Base-by-base conservation (phyloP, 2,888 invertebrate species). In the Cephus nigrinus region DNA sequence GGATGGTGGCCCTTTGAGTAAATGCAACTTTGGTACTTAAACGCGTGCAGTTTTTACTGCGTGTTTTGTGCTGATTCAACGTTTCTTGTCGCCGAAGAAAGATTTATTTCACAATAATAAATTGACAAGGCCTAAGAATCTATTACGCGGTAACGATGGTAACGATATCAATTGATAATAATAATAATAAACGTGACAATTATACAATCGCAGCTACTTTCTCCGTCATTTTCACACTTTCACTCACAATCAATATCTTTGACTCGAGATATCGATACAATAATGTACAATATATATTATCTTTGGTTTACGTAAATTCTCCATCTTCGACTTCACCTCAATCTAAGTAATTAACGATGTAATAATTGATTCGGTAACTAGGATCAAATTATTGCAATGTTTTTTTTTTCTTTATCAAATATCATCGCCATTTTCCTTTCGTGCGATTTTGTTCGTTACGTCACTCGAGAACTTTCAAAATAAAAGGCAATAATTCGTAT, bases 281-380 rank as follows among this genome's bases (percentile, higher is more conserved):
- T 84, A 85, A 76, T 33, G 74, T 75, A 79, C 78, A 76, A 77
- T 82, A 82, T 82, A 55, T 55, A 55, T 55, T 55, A 82, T 86
- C 85, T 86, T 86, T 86, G 86, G 86, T 86, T 85, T 81, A 83
- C 83, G 80, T 85, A 83, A 82, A 83, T 84, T 71, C 32, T 12
- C 69, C 69, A 31, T 31, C 30, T 69, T 69, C 31, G 69, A 69
- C 69, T n/a, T 69, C 69, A 30, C 32, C 12, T 69, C 31, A 4
- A 69, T 32, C 30, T 30, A n/a, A 69, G 30, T 30, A 1, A 69
- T 69, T 31, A 32, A 31, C 12, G 15, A 32, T 32, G 33, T 71
- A 71, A 30, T 71, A 71, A 71, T 71, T 71, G 71, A 71, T 71
- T 71, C 12, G 71, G 31, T 71, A 32, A 33, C 71, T 31, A 71